Conservation (phyloP, 2,113 vertebrate species). For the Formicarius rufipectus region DNA sequence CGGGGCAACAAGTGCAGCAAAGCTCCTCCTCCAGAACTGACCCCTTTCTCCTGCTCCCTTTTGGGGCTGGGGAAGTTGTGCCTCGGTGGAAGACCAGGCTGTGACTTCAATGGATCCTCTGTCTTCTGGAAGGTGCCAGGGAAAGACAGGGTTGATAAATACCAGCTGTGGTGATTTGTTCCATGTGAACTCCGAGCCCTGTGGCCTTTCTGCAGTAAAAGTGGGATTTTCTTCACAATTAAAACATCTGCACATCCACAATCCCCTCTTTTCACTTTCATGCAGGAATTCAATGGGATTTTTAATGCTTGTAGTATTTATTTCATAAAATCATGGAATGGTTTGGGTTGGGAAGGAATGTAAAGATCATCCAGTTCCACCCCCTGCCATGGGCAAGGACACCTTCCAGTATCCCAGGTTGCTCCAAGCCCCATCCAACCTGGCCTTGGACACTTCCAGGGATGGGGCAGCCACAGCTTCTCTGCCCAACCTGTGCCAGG, state of each 20-base stretch:
- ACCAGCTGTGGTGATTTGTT: accelerated
- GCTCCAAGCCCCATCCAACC: accelerated
- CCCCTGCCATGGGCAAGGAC: not conserved
- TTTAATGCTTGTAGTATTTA: not conserved
- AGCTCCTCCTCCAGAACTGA: not conserved
- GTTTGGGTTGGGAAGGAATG: not conserved
- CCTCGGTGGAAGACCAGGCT: not conserved
- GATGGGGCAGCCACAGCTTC: not conserved
- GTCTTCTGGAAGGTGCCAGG: not conserved
- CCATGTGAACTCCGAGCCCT: not conserved
- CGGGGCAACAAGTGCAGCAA: not conserved
- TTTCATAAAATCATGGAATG: not conserved
- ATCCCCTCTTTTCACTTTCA: not conserved
- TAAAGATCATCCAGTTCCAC: accelerated
- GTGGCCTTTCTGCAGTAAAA: not conserved
- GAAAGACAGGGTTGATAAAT: not conserved
- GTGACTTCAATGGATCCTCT: not conserved
- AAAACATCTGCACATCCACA: not conserved
- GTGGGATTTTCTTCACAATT: not conserved
- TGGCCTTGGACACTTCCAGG: not conserved
- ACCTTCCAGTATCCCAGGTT: not conserved
- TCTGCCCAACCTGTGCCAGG: accelerated
- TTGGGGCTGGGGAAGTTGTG: not conserved
- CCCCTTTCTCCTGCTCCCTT: not conserved
- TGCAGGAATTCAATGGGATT: not conserved